A percentile compares a stretch with the other conserved stretches of the same genome.
Evolutionary conservation across 2,797 vertebrate species (phyloP).

Genomic region (Acrocephalus scirpaceus): DNA sequence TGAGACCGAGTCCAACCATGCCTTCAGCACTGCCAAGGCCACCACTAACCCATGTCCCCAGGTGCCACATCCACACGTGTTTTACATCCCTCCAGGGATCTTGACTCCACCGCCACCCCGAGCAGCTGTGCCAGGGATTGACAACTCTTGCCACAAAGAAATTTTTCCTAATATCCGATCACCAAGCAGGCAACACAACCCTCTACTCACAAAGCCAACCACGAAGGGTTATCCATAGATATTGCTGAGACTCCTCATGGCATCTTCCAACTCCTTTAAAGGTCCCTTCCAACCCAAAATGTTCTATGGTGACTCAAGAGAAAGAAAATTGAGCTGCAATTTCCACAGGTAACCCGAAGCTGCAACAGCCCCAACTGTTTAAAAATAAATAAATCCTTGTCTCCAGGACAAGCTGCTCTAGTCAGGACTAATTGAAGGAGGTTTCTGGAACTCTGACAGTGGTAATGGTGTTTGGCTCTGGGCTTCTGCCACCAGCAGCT

Average conservation of each 20-base stretch:
- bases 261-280: not conserved
- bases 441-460: not conserved
- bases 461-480: not conserved
- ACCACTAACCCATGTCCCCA: not conserved
- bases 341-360: not conserved
- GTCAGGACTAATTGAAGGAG: not conserved
- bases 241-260: not conserved
- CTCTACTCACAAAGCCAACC: not conserved
- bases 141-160: not conserved
- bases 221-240: not conserved
- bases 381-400: not conserved
- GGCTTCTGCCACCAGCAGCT: not conserved
- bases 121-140: not conserved
- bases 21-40: not conserved
- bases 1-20: not conserved
- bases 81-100: not conserved
- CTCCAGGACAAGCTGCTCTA: not conserved
- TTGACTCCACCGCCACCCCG: accelerated
- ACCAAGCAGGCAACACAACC: not conserved
- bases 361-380: not conserved
- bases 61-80: not conserved
- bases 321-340: not conserved
- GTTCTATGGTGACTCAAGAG: not conserved
- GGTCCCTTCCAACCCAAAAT: not conserved
- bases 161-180: not conserved